phyloP scores from a whole-genome alignment of 2,888 invertebrate genomes.

The Mythimna loreyi region DNA sequence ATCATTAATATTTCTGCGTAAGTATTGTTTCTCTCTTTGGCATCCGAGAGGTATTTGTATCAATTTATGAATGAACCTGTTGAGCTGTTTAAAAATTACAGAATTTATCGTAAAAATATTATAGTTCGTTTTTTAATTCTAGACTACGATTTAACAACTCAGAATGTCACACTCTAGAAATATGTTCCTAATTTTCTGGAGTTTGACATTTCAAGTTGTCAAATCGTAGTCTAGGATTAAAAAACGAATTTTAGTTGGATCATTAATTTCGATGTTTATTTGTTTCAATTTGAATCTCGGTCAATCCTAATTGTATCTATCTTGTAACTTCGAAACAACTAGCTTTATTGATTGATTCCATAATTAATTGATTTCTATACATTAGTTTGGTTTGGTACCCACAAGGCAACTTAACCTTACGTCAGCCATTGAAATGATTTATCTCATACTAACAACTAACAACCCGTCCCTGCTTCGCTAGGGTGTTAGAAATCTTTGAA shows the following conservation, averaged over 20 bases:
- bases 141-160: no score
- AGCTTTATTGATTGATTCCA: background rate
- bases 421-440: background rate
- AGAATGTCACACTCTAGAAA: no score
- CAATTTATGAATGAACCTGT: conserved; percentile 1
- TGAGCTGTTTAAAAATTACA: background rate
- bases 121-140: no score
- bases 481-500: no score
- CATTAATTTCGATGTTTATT: background rate
- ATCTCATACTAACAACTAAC: background rate
- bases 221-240: no score
- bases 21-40: conserved; percentile 30
- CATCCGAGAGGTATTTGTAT: conserved; percentile 4
- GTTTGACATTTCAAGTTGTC: no score
- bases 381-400: no score
- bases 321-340: background rate
- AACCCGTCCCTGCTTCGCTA: no score
- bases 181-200: no score
- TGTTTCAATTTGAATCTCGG: background rate
- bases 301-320: background rate
- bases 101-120: background rate
- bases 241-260: no score
- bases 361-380: background rate
- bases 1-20: conserved; percentile 50
- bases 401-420: background rate